A percentile compares a stretch with the other conserved stretches of the same genome.
phyloP scores from a whole-genome alignment of 2,888 invertebrate species.

The Cheilosia scutellata region DNA sequence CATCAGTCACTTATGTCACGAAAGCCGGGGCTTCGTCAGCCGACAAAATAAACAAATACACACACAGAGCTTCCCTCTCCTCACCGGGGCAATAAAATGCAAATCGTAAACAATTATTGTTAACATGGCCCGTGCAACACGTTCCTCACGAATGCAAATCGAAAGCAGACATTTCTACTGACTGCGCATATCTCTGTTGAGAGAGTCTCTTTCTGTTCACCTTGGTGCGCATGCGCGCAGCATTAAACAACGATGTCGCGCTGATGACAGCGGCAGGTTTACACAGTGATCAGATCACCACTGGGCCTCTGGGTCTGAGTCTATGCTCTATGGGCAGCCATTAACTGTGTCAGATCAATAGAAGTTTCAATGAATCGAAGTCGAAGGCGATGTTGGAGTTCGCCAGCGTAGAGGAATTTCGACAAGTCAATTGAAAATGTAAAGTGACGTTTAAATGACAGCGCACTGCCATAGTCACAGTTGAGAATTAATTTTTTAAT shows the following conservation, averaged over 20 bases:
- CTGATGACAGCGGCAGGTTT: slow-evolving; percentile 49
- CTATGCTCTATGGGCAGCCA: slow-evolving; percentile 14
- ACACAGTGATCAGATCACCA: slow-evolving; percentile 16
- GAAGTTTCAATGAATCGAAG: slow-evolving; percentile 59
- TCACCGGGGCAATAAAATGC: slow-evolving; percentile 60
- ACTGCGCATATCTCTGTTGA: background rate
- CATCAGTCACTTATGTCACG: slow-evolving; percentile 72
- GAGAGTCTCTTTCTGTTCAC: slow-evolving; percentile 32
- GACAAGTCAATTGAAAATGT: slow-evolving; percentile 62
- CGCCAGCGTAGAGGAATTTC: slow-evolving; percentile 38
- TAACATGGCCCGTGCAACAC: slow-evolving; percentile 59
- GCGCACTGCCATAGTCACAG: background rate
- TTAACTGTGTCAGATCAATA: slow-evolving; percentile 62
- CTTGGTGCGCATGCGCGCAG: slow-evolving; percentile 36
- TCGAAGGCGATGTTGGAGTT: slow-evolving; percentile 16
- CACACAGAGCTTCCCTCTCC: background rate
- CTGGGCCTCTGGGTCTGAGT: slow-evolving; percentile 24
- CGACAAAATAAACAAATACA: slow-evolving; percentile 44
- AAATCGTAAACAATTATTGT: slow-evolving; percentile 72
- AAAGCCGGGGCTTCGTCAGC: slow-evolving; percentile 32
- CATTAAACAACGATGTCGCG: slow-evolving; percentile 26
- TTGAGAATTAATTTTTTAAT: slow-evolving; percentile 25
- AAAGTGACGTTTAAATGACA: slow-evolving; percentile 66
- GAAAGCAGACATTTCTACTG: slow-evolving; percentile 20
- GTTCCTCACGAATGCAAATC: slow-evolving; percentile 63